These are phyloP conservation scores for Lordiphosa clarofinis DNA, from an alignment of 1,140 invertebrate species.

Conservation along the genomic window DNA sequence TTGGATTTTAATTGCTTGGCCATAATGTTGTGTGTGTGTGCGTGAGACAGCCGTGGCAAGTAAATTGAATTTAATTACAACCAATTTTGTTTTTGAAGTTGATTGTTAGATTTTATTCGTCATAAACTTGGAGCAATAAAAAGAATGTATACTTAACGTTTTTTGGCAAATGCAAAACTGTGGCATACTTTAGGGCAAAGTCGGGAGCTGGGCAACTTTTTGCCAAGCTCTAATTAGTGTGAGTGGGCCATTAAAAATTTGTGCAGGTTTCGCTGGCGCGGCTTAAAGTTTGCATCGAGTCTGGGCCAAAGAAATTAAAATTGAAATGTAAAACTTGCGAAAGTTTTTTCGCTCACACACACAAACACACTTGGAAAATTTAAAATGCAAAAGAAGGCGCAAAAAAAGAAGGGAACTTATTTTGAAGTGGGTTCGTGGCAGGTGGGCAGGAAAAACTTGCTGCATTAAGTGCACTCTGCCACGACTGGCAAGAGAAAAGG, in stretches of 20 bases:
- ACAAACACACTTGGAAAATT: conserved; percentile 37
- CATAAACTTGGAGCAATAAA: conserved; percentile 66
- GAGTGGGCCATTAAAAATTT: conserved; percentile 67
- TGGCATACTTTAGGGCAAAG: not conserved
- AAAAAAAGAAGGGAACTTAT: conserved; percentile 43
- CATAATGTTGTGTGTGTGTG: conserved; percentile 43
- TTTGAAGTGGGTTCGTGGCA: conserved; percentile 58
- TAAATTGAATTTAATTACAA: conserved; percentile 75
- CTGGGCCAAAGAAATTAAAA: conserved; percentile 68
- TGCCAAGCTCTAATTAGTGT: conserved; percentile 52
- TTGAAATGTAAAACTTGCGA: conserved; percentile 72
- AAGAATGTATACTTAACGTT: conserved; percentile 31
- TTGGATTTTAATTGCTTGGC: conserved; percentile 69
- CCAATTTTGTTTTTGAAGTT: conserved; percentile 57
- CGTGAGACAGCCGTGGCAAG: conserved; percentile 48
- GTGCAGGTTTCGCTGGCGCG: conserved; percentile 32
- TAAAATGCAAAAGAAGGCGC: conserved; percentile 60
- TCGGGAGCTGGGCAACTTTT: conserved; percentile 30
- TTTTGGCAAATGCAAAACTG: conserved; percentile 41
- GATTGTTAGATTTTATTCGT: conserved; percentile 66
- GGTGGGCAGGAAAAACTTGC: conserved; percentile 66
- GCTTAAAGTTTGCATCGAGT: conserved; percentile 61
- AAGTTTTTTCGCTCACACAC: conserved; percentile 45
- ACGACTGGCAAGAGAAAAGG: conserved; percentile 12
- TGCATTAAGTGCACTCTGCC: conserved; percentile 68